Evolutionary conservation across 2,888 invertebrate species (phyloP).

Genomic region (Helleia helle): DNA sequence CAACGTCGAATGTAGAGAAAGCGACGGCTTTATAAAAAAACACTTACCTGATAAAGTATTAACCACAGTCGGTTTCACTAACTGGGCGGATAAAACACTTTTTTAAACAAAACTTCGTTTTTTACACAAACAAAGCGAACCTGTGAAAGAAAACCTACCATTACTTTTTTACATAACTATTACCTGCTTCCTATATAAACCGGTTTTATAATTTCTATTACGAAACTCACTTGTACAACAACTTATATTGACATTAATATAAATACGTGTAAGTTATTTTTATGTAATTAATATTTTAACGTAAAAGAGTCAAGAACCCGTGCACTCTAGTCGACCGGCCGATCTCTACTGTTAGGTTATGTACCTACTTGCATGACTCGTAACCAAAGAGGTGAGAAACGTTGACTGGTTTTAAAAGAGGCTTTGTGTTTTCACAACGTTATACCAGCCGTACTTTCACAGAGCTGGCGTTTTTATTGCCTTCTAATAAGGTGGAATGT

Average conservation of each 20-base stretch:
- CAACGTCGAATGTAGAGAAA: constrained; percentile 27
- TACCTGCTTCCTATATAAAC: constrained; percentile 43
- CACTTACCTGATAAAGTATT: constrained; percentile 40
- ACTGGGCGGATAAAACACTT: constrained; percentile 31
- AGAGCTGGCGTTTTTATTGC: constrained; percentile 13
- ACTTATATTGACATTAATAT: constrained; percentile 3
- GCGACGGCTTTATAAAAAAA: constrained; percentile 27
- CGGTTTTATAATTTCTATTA: constrained; percentile 26
- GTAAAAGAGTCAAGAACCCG: constrained; percentile 17
- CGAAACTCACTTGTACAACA: constrained; percentile 17
- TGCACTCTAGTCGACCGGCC: constrained; percentile 30
- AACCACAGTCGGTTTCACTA: constrained; percentile 38
- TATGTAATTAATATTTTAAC: background rate
- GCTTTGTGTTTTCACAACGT: constrained; percentile 27
- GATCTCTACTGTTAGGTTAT: constrained; percentile 17
- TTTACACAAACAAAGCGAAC: constrained; percentile 39
- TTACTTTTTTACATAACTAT: constrained; percentile 54
- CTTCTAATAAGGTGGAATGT: constrained; percentile 12
- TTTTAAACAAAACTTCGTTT: constrained; percentile 33
- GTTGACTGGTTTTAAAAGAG: constrained; percentile 39
- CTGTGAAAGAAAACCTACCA: constrained; percentile 46
- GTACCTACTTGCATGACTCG: constrained; percentile 16
- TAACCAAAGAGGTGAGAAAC: constrained; percentile 22
- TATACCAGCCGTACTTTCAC: constrained; percentile 10
- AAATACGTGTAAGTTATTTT: background rate